phyloP scores from a whole-genome alignment of 2,888 invertebrate species.

The Noctua fimbriata region DNA sequence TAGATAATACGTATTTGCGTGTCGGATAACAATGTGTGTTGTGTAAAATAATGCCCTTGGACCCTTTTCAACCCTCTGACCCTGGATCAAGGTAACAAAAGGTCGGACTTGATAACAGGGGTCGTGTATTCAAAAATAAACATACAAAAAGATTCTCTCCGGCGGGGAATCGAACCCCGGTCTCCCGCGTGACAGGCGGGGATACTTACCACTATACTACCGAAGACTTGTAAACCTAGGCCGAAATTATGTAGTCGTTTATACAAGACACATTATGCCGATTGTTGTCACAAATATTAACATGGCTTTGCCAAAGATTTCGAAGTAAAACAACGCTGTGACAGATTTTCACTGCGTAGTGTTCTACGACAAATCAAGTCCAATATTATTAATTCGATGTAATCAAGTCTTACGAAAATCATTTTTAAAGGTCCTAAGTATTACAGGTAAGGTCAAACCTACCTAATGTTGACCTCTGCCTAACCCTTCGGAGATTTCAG shows the following conservation, averaged over 20 bases:
- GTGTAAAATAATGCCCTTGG: constrained; percentile 3
- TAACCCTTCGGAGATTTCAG: too few relatives aligned
- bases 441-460: too few relatives aligned
- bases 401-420: not conserved
- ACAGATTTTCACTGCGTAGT: not conserved
- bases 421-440: not conserved
- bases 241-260: not conserved
- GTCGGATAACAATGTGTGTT: not conserved
- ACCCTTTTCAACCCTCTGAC: constrained; percentile 6
- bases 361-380: not conserved
- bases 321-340: not conserved
- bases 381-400: not conserved
- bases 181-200: constrained; percentile 91
- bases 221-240: constrained; percentile 74
- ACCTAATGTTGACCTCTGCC: too few relatives aligned
- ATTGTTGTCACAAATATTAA: not conserved
- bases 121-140: not conserved
- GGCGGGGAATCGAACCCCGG: constrained; percentile 73
- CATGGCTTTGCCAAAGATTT: not conserved
- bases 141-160: constrained; percentile 64
- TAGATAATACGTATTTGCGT: not conserved
- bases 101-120: not conserved
- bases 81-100: not conserved
- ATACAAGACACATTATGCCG: rapidly evolving
- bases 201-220: constrained; percentile 91